phyloP scores from a whole-genome alignment of 2,113 vertebrate genomes.

The Thalassoma bifasciatum region DNA sequence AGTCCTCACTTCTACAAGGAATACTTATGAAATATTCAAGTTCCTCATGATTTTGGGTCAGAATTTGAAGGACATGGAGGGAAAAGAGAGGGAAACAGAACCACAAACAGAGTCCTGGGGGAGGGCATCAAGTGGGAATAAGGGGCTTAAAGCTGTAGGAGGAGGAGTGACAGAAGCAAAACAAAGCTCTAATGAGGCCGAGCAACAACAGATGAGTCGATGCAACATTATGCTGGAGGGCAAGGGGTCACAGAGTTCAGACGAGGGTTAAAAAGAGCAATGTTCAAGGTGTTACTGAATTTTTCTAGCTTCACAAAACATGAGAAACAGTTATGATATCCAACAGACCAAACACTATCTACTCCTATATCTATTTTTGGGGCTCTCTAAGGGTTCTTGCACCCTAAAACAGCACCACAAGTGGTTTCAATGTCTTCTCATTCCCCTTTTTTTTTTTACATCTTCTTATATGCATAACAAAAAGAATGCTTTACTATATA shows the following conservation, averaged over 20 bases:
- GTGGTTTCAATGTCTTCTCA: too few species aligned
- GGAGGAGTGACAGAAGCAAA: slow-evolving; percentile 45
- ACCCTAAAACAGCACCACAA: too few species aligned
- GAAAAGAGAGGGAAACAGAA: not conserved
- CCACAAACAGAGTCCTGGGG: slow-evolving; percentile 12
- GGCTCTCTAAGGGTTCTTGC: too few species aligned
- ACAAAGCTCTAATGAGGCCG: slow-evolving; percentile 8
- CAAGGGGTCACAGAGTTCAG: slow-evolving; percentile 22
- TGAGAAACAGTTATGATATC: not conserved
- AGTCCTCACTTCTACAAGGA: not conserved
- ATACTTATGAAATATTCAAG: not conserved
- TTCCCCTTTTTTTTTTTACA: too few species aligned
- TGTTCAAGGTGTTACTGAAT: not conserved
- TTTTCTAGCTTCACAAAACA: not conserved
- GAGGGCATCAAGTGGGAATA: slow-evolving; percentile 39
- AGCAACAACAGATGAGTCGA: slow-evolving; percentile 18
- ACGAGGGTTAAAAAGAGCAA: not conserved
- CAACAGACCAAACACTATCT: too few species aligned
- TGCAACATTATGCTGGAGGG: slow-evolving; percentile 10
- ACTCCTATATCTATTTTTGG: too few species aligned
- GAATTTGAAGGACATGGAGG: not conserved
- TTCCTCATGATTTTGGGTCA: not conserved
- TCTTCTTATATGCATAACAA: too few species aligned
- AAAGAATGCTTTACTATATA: too few species aligned
- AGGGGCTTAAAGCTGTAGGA: slow-evolving; percentile 42